phyloP scores from a whole-genome alignment of 2,797 vertebrate genomes.

The Pangasius djambal region DNA sequence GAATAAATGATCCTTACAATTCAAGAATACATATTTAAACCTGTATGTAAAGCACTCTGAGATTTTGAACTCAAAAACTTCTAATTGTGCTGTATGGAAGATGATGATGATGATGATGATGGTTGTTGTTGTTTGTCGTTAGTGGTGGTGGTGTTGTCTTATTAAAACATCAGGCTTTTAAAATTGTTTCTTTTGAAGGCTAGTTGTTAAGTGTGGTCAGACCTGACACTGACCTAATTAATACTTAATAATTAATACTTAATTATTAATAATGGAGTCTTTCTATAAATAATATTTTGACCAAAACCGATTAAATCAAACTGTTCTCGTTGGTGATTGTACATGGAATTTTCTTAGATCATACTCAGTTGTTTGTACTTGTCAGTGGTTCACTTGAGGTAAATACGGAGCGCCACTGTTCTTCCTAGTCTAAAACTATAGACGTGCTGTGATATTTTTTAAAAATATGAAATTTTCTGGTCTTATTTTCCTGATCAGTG shows the following conservation, averaged over 20 bases:
- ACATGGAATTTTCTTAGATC: background rate
- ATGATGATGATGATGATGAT: background rate
- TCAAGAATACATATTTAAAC: background rate
- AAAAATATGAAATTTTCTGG: background rate
- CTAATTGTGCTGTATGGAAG: background rate
- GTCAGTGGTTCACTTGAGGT: background rate
- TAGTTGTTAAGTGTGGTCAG: background rate
- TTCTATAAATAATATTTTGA: background rate
- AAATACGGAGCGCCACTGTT: background rate
- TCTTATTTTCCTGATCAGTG: slow-evolving; percentile 41
- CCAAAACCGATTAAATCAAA: background rate
- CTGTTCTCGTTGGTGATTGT: background rate
- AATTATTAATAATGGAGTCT: background rate
- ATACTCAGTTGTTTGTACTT: background rate
- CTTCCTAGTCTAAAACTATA: background rate
- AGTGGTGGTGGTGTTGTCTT: background rate
- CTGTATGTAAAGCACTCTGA: background rate
- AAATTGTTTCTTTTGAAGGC: too few species aligned
- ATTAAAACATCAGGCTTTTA: too few species aligned
- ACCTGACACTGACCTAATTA: background rate
- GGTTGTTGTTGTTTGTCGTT: background rate
- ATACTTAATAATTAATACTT: background rate
- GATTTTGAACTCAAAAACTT: background rate
- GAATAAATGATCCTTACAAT: background rate
- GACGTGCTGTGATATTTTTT: background rate